phyloP scores from a whole-genome alignment of 2,888 invertebrate genomes.

The Parnassius mnemosyne region DNA sequence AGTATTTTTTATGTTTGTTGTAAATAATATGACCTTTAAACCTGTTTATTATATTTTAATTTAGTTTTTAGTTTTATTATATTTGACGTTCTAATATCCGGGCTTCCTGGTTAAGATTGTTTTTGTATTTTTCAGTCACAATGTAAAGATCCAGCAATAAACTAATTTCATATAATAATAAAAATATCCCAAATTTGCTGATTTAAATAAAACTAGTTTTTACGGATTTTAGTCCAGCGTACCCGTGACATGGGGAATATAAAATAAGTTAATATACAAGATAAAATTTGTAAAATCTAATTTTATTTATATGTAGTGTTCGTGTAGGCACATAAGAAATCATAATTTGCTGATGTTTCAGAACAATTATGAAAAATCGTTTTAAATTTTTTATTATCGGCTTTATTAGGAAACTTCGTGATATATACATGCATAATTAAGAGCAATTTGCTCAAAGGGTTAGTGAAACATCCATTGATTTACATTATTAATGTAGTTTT shows the following conservation, averaged over 20 bases:
- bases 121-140: background rate
- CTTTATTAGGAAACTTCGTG: background rate
- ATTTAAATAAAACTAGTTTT: too few species aligned
- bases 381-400: too few species aligned
- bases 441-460: constrained; percentile 13
- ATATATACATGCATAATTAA: background rate
- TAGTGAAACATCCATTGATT: constrained; percentile 16
- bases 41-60: background rate
- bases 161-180: too few species aligned
- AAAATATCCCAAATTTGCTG: too few species aligned
- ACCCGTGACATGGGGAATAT: too few species aligned
- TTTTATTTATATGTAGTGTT: too few species aligned
- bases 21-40: background rate
- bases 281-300: too few species aligned
- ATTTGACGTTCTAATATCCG: background rate
- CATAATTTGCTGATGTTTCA: too few species aligned
- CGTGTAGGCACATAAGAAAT: too few species aligned
- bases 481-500: constrained; percentile 3
- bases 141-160: background rate
- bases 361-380: too few species aligned
- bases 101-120: background rate
- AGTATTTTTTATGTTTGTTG: background rate
- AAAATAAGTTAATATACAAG: too few species aligned
- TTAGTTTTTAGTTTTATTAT: background rate
- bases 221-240: too few species aligned